Percentiles rank a stretch among this genome's conserved stretches.
Evolutionary conservation across 2,113 vertebrate species (phyloP).

Genomic region (Chaetorhynchus papuensis): DNA sequence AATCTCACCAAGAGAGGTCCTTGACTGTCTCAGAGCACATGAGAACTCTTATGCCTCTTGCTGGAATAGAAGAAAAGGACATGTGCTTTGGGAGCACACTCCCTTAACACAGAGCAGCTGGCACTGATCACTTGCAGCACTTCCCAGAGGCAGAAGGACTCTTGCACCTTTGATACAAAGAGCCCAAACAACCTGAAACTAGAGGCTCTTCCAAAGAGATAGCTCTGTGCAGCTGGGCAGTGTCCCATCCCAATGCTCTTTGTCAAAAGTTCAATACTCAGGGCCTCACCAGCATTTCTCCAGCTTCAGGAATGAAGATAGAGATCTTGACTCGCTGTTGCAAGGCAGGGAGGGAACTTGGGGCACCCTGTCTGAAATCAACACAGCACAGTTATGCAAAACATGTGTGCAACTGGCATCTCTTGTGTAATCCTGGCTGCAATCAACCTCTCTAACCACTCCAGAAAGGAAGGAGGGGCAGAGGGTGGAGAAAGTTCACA

Average conservation of each 20-base stretch:
- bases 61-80: not conserved
- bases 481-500: slow-evolving; percentile 64
- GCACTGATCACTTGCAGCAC: not conserved
- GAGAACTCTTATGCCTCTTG: not conserved
- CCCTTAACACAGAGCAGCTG: not conserved
- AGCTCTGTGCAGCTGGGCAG: not conserved
- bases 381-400: slow-evolving; percentile 66
- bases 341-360: slow-evolving; percentile 14
- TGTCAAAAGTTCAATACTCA: not conserved
- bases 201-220: not conserved
- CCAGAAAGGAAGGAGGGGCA: slow-evolving; percentile 60
- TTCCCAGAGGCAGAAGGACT: not conserved
- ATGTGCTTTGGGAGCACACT: not conserved
- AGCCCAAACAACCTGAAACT: not conserved
- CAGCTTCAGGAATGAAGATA: slow-evolving; percentile 54
- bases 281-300: slow-evolving; percentile 13
- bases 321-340: slow-evolving; percentile 15
- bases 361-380: slow-evolving; percentile 55
- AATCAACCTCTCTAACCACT: slow-evolving; percentile 51
- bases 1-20: not conserved
- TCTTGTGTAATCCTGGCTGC: slow-evolving; percentile 61
- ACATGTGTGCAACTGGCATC: slow-evolving; percentile 63
- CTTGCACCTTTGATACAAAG: not conserved
- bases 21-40: fast-evolving
- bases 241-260: not conserved